Evolutionary conservation across 2,888 invertebrate genomes (phyloP).

Genomic region (Sphinx pinastri): DNA sequence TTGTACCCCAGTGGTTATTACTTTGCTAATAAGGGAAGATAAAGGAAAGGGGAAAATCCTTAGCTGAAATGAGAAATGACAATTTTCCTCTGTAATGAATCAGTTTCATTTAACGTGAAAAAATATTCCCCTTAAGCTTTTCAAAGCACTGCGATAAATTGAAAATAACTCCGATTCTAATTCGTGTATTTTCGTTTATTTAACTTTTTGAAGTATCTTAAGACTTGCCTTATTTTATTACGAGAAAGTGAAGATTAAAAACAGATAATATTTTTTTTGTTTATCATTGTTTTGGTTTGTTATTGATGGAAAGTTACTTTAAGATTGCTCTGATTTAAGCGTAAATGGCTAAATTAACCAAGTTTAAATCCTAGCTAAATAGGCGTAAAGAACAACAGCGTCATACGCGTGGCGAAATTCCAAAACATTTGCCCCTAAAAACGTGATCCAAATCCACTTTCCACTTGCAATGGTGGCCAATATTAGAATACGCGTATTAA

Average conservation of each 20-base stretch:
- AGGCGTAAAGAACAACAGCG: background rate
- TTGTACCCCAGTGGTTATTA: background rate
- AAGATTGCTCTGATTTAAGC: too few relatives aligned
- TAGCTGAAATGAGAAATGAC: background rate
- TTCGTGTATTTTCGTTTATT: background rate
- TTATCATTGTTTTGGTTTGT: too few relatives aligned
- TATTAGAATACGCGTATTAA: too few relatives aligned
- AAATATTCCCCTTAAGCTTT: background rate
- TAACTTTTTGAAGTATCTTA: background rate
- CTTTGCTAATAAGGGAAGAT: background rate
- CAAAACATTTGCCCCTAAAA: background rate
- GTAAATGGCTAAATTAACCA: too few relatives aligned
- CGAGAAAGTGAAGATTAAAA: background rate
- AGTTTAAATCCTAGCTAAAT: background rate
- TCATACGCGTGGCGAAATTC: background rate
- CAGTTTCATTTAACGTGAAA: background rate
- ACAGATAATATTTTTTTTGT: background rate
- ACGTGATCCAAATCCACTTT: background rate
- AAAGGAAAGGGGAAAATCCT: background rate
- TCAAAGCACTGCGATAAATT: background rate
- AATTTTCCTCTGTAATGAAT: background rate
- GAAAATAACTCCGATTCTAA: background rate
- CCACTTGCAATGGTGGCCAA: background rate
- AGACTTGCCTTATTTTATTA: background rate
- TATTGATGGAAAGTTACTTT: background rate